These are phyloP conservation scores for Hyalella azteca DNA, from an alignment of 2,888 invertebrate genomes.

Conservation along the genomic window DNA sequence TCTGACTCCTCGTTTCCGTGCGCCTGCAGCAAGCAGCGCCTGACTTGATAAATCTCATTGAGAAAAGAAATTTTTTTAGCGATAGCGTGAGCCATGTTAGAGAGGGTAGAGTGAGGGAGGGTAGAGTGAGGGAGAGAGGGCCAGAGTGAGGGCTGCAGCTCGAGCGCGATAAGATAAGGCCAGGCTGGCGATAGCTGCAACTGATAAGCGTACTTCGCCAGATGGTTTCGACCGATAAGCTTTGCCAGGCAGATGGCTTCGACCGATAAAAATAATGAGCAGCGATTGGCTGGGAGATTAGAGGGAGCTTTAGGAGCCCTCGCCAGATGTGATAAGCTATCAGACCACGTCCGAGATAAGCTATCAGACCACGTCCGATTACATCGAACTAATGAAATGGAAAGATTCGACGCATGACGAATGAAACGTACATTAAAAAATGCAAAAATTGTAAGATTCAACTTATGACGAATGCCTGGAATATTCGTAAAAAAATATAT, in stretches of 20 bases:
- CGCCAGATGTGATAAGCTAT: not conserved
- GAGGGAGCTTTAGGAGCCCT: not conserved
- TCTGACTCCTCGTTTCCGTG: not conserved
- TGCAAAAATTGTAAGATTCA: too few relatives aligned
- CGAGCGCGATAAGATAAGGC: conserved; percentile 26
- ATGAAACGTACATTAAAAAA: too few relatives aligned
- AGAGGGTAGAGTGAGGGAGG: too few relatives aligned
- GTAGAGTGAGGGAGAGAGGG: conserved; percentile 1
- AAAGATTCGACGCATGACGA: too few relatives aligned
- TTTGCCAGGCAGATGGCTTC: not conserved
- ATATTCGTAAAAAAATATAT: too few relatives aligned
- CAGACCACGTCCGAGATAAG: too few relatives aligned
- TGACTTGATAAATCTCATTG: not conserved
- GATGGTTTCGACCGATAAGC: not conserved
- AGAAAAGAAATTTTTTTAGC: conserved; percentile 5
- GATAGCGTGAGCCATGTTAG: too few relatives aligned
- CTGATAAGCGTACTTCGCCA: conserved; percentile 30
- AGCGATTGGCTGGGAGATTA: conserved; percentile 27
- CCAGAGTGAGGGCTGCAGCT: not conserved
- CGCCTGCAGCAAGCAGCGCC: not conserved
- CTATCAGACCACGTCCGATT: too few relatives aligned
- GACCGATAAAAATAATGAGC: conserved; percentile 29
- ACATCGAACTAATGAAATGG: too few relatives aligned
- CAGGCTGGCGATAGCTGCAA: not conserved
- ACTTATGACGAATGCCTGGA: too few relatives aligned